Conservation (phyloP, 1,140 invertebrate species). For the Oppia nitens region DNA sequence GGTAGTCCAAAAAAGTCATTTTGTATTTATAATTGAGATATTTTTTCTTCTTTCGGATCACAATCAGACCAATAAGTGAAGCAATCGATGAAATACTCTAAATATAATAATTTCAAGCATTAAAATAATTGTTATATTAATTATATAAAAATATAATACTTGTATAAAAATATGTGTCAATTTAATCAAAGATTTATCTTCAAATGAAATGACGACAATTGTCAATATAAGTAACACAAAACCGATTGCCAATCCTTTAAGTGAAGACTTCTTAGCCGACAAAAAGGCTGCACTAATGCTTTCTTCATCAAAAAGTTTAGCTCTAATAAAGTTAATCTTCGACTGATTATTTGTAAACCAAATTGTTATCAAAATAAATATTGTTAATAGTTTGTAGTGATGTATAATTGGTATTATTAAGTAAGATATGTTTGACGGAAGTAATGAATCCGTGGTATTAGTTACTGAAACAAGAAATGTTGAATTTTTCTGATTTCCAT, state of each 20-base stretch:
- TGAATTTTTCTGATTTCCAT: background rate
- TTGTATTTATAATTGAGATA: conserved; percentile 9
- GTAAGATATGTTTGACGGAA: background rate
- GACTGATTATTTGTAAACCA: conserved; percentile 17
- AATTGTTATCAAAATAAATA: conserved; percentile 16
- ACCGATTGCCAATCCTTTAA: conserved; percentile 43
- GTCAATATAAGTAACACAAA: conserved; percentile 39
- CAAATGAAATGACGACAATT: conserved; percentile 36
- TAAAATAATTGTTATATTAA: background rate
- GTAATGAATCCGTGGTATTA: background rate
- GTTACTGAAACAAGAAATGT: background rate
- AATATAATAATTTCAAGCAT: background rate
- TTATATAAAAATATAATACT: conserved; percentile 2
- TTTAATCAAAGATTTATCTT: conserved; percentile 1
- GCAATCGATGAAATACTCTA: background rate
- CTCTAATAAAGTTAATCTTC: conserved; percentile 1
- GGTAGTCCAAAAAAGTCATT: conserved; percentile 4
- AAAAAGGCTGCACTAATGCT: background rate
- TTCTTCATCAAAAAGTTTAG: conserved; percentile 6
- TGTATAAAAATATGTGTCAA: conserved; percentile 10
- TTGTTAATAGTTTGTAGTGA: conserved; percentile 16
- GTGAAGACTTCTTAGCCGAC: conserved; percentile 29
- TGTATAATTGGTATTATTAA: conserved; percentile 12
- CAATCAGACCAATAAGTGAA: conserved; percentile 10
- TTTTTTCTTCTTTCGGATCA: conserved; percentile 1